Percentiles rank a stretch among this genome's conserved stretches.
These are phyloP conservation scores for Homarus americanus DNA, from an alignment of 1,140 invertebrate genomes.

Conservation along the genomic window DNA sequence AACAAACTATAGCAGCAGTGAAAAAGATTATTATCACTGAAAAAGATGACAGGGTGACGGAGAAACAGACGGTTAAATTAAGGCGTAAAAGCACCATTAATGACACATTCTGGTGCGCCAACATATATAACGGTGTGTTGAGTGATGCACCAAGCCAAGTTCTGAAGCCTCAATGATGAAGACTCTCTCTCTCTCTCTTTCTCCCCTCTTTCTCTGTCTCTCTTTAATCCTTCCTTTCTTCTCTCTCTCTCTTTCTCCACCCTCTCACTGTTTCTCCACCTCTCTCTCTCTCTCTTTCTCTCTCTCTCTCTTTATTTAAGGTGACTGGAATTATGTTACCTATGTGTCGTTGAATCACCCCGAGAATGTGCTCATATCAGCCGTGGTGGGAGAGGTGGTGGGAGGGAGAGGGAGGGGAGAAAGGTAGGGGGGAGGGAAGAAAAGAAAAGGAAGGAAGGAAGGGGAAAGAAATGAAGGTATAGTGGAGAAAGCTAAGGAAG, in stretches of 20 bases:
- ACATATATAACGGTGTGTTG: background rate
- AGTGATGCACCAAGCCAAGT: background rate
- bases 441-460: too few relatives aligned
- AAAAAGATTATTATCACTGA: background rate
- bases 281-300: background rate
- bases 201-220: background rate
- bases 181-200: slow-evolving; percentile 1
- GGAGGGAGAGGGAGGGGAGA: too few relatives aligned
- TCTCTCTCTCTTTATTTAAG: background rate
- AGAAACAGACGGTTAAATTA: background rate
- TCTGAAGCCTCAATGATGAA: background rate
- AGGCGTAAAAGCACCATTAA: background rate
- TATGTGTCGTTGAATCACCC: too few relatives aligned
- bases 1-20: background rate
- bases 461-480: too few relatives aligned
- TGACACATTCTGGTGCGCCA: background rate
- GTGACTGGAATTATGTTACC: too few relatives aligned
- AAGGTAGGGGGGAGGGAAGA: too few relatives aligned
- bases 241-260: background rate
- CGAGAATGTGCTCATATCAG: too few relatives aligned
- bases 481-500: too few relatives aligned
- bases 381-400: too few relatives aligned
- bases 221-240: background rate
- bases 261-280: background rate
- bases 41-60: background rate